These are phyloP conservation scores for Bolborhynchus lineola DNA, from an alignment of 2,113 vertebrate genomes.

Conservation along the genomic window DNA sequence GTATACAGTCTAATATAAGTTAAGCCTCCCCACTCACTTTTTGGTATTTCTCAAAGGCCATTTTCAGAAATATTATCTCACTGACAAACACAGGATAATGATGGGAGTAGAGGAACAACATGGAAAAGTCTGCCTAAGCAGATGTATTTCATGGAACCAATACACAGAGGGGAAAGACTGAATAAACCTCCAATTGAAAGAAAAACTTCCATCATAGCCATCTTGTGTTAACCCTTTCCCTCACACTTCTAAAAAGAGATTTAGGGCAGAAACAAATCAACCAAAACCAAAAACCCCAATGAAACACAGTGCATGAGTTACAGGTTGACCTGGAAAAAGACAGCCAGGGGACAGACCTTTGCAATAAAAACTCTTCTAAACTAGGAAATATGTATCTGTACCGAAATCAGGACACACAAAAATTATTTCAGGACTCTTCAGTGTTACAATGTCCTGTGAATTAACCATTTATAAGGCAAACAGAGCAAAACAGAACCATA, in stretches of 20 bases:
- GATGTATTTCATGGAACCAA: not conserved
- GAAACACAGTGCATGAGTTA: not conserved
- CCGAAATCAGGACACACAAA: not conserved
- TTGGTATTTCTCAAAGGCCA: not conserved
- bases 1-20: not conserved
- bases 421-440: not conserved
- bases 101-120: not conserved
- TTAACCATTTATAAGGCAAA: not conserved
- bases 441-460: not conserved
- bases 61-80: not conserved
- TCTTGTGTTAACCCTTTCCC: not conserved
- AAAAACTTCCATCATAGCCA: not conserved
- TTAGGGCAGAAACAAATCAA: not conserved
- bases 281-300: not conserved
- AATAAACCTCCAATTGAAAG: not conserved
- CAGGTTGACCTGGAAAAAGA: not conserved
- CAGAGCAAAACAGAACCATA: not conserved
- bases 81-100: not conserved
- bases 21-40: not conserved
- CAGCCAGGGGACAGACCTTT: not conserved
- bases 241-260: not conserved
- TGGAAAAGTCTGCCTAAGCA: not conserved
- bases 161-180: not conserved
- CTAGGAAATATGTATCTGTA: not conserved
- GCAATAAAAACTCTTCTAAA: not conserved